Evolutionary conservation across 2,797 vertebrate genomes (phyloP), one percentile per base, ranked within the genome.

Genomic region (Aselliscus stoliczkanus): DNA sequence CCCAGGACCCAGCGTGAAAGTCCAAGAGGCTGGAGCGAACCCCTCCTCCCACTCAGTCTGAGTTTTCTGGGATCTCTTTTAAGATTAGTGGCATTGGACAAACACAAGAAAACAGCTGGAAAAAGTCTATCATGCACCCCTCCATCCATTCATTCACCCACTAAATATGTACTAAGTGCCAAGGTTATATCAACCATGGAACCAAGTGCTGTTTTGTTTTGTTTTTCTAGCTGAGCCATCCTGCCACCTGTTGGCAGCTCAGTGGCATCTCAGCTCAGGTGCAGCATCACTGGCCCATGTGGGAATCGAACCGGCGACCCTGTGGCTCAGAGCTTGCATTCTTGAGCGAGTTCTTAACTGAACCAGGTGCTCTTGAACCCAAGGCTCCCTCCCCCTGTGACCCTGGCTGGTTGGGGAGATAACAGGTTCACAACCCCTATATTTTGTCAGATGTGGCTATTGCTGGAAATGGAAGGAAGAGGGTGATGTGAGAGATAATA

Each of bases 391-490:
- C 1, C 29, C 20, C 0, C 42, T 14, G 5, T 0, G 9, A 39
- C 20, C 29, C 54, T 42, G 34, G 14, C 20, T 62, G 23, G 17
- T 31, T 70, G 65, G 34, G 27, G 8, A 83, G 37, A 91, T 12
- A 75, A 25, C 58, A 65, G 70, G 69, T 5, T 85, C 29, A 52
- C 12, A 42, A 23, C 12, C 29, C 29, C 17, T 14, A 12, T 21
- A 70, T 27, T 37, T 25, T 67, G 25, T 18, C 42, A 85, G 15
- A 14, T 34, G 50, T 34, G 67, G 73, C 7, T 83, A 11, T 7
- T 83, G 77, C 37, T 47, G 77, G 18, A 86, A 92, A 42, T 50
- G n/a, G 21, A 80, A 91, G n/a, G 27, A 90, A 77, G n/a, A 67
- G 58, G n/a, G 31, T 27, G n/a, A 12, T 9, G 6, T 25, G 14